Evolutionary conservation across 2,888 invertebrate genomes (phyloP).

Genomic region (Stenoptilia bipunctidactyla): DNA sequence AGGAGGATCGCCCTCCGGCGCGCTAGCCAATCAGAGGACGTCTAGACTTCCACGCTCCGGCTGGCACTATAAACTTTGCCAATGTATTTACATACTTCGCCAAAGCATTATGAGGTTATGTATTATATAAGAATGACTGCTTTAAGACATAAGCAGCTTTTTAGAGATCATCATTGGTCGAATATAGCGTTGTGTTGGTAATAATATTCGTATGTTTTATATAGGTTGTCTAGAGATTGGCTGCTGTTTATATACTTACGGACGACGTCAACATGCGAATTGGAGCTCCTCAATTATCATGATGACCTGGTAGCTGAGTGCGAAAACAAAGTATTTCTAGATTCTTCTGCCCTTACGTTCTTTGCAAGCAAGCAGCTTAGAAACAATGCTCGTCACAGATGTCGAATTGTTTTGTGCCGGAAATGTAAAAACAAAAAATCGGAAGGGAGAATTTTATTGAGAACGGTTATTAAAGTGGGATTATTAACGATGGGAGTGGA

Average conservation of each 20-base stretch:
- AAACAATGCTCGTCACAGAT: conserved; percentile 36
- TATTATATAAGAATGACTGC: too few relatives aligned
- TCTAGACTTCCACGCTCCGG: conserved; percentile 25
- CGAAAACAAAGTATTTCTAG: neutral
- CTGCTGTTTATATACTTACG: neutral
- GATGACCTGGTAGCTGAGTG: neutral
- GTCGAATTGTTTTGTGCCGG: conserved; percentile 32
- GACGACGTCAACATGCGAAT: neutral
- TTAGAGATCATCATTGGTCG: too few relatives aligned
- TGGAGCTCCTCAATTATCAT: neutral
- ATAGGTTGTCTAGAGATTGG: too few relatives aligned
- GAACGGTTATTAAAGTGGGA: conserved; percentile 39
- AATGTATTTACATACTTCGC: too few relatives aligned
- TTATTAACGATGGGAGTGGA: conserved; percentile 42
- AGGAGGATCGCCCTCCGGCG: conserved; percentile 65
- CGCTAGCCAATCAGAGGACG: conserved; percentile 47
- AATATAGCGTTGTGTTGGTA: too few relatives aligned
- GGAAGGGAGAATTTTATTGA: conserved; percentile 44
- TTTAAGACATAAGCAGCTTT: too few relatives aligned
- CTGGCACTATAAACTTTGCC: neutral
- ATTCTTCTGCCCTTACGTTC: neutral
- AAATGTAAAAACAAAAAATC: conserved; percentile 47
- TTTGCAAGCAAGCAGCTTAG: too few relatives aligned
- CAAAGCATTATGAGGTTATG: too few relatives aligned
- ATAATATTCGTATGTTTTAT: too few relatives aligned